Conservation (phyloP, 2,113 vertebrate genomes). For the Callospermophilus lateralis region DNA sequence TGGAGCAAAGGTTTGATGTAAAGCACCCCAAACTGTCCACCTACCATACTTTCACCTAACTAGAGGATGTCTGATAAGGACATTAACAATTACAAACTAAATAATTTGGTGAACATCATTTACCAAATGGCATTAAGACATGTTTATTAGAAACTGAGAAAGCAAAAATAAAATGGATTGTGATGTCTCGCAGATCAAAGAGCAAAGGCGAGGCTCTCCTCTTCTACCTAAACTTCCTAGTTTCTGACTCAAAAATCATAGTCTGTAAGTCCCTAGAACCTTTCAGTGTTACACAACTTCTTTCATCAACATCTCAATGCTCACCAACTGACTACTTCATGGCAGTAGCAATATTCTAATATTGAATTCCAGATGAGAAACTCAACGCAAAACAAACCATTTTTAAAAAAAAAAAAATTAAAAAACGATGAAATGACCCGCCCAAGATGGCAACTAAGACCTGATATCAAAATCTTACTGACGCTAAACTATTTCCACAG, state of each 20-base stretch:
- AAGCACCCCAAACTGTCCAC: not conserved
- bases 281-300: not conserved
- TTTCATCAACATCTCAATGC: not conserved
- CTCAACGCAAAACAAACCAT: not conserved
- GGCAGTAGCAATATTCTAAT: not conserved
- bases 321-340: not conserved
- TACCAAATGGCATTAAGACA: not conserved
- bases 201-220: not conserved
- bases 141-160: conserved; percentile 17
- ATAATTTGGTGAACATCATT: not conserved
- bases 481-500: not conserved
- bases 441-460: conserved; percentile 24
- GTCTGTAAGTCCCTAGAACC: not conserved
- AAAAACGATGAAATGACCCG: not conserved
- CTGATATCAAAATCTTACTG: not conserved
- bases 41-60: not conserved
- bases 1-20: not conserved
- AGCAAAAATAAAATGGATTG: conserved; percentile 4
- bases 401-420: not conserved
- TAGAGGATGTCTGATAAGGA: not conserved
- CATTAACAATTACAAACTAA: conserved; percentile 32
- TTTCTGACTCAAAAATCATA: not conserved
- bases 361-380: not conserved
- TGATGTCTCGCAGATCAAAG: not conserved
- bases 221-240: not conserved